A percentile compares a stretch with the other conserved stretches of the same genome.
phyloP scores from a whole-genome alignment of 2,888 invertebrate genomes.

The Cephus pygmeus region DNA sequence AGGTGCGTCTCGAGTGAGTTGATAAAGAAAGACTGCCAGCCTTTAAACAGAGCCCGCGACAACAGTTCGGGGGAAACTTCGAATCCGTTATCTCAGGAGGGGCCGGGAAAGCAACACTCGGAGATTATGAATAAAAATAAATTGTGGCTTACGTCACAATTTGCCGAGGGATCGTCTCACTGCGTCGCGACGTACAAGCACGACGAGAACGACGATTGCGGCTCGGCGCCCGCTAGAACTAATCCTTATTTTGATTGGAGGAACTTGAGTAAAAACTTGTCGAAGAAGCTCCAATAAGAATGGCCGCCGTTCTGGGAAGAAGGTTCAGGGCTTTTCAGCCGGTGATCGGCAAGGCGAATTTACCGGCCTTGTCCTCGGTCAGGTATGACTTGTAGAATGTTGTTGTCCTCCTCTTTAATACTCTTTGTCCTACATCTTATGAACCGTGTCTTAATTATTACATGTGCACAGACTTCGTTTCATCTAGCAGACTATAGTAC shows the following conservation, averaged over 20 bases:
- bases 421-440: background rate
- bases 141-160: constrained; percentile 5
- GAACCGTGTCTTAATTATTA: background rate
- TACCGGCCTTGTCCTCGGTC: constrained; percentile 39
- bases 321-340: constrained; percentile 49
- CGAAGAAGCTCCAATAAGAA: constrained; percentile 47
- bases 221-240: constrained; percentile 16
- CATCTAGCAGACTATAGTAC: background rate
- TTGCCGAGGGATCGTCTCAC: background rate
- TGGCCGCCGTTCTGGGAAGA: constrained; percentile 60
- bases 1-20: background rate
- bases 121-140: constrained; percentile 7
- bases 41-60: background rate
- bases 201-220: background rate
- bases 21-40: background rate
- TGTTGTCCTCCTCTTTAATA: background rate
- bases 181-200: background rate
- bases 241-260: constrained; percentile 19
- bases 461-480: background rate
- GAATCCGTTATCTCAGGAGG: background rate
- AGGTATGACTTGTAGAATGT: constrained; percentile 36
- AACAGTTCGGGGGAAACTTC: background rate
- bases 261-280: constrained; percentile 6
- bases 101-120: background rate
- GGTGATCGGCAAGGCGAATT: constrained; percentile 49